These are phyloP conservation scores for Trematomus bernacchii DNA, from an alignment of 2,797 vertebrate genomes.

Conservation along the genomic window DNA sequence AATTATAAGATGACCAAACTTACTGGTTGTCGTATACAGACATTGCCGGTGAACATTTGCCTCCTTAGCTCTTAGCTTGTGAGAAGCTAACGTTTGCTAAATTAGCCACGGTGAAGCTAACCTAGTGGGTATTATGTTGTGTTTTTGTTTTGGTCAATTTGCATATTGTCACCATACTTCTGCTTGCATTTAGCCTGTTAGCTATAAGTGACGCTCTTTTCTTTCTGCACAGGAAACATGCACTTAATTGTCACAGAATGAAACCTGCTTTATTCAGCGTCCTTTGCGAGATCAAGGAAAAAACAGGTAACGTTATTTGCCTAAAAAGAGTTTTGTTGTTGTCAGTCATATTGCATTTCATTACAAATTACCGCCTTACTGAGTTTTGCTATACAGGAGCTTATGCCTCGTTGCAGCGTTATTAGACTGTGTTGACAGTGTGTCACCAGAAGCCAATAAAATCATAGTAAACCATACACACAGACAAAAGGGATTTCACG, in stretches of 20 bases:
- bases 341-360: neutral
- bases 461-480: neutral
- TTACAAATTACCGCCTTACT: no score
- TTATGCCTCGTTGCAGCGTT: neutral
- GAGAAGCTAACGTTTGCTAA: slow-evolving; percentile 54
- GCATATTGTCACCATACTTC: slow-evolving; percentile 7
- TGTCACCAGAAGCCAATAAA: slow-evolving; percentile 49
- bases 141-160: slow-evolving; percentile 56
- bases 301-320: slow-evolving; percentile 86
- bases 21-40: fast-evolving
- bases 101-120: slow-evolving; percentile 25
- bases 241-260: slow-evolving; percentile 95
- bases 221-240: slow-evolving; percentile 89
- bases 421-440: slow-evolving; percentile 36
- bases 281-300: slow-evolving; percentile 95
- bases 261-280: slow-evolving; percentile 96
- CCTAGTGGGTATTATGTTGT: neutral
- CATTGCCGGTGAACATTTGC: neutral
- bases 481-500: neutral
- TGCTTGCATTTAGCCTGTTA: slow-evolving; percentile 9
- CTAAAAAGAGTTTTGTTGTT: neutral
- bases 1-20: fast-evolving
- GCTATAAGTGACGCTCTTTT: slow-evolving; percentile 12
- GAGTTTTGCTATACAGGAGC: neutral
- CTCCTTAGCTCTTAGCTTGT: slow-evolving; percentile 1